Base-by-base conservation (phyloP, 2,888 invertebrate genomes). In the Andrena hattorfiana region DNA sequence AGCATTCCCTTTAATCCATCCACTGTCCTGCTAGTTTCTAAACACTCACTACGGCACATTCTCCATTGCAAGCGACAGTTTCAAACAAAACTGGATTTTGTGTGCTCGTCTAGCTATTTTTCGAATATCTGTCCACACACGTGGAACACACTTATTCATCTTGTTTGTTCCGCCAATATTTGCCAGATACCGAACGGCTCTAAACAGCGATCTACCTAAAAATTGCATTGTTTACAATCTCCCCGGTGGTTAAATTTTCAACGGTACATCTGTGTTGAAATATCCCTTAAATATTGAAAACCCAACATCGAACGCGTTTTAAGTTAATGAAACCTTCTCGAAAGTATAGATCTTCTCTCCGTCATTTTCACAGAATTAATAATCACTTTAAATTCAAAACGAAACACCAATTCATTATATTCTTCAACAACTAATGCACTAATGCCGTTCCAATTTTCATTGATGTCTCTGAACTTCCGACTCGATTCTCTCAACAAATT, bases 191-290 rank as follows among this genome's bases (percentile, higher is more conserved):
- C 60, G 16, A 68, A 54, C 68, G 68, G 10, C 7, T 23, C n/a
- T 49, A 51, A 7, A 6, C 20, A 67, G 28, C 67, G 51, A 23
- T 56, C 26, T 4, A 26, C 26, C 23, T 56, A 3, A 23, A 26
- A 56, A 56, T 56, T 56, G 4, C 26, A 26, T 56, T 56, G 10
- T 35, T 68, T 54, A 68, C 32, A 66, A 48, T 66, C 1, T 10
- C 56, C 56, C 3, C 10, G 10, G 1, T 56, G 56, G 56, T 26
- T 26, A 10, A 56, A 26, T 23, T 56, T 56, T 26, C 56, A 13
- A 26, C 26, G 56, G 23, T 26, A 20, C 23, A 20, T 56, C 26
- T 2, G 4, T 42, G 16, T 5, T 16, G 16, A 42, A 42, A 16
- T 42, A 42, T 42, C 16, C 42, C 42, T 16, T 1, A 16, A 42